phyloP scores from a whole-genome alignment of 2,113 vertebrate species.

The Rhabdornis inornatus region DNA sequence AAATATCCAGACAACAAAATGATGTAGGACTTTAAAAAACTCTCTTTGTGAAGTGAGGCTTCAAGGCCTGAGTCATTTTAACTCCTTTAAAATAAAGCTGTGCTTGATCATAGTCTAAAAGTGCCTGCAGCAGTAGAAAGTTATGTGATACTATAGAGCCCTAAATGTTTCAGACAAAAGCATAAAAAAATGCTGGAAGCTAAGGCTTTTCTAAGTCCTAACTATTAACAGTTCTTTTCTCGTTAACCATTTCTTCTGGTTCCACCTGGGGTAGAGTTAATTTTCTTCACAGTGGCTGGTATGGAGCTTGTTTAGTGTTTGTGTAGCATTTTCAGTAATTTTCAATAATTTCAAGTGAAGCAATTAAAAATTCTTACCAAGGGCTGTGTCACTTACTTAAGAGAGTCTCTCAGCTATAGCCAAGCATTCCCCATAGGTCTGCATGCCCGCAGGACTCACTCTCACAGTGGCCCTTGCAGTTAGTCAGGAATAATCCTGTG shows the following conservation, averaged over 20 bases:
- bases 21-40: background rate
- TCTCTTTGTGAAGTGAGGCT: background rate
- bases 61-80: background rate
- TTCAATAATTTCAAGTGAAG: background rate
- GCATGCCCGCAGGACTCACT: accelerated
- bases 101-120: background rate
- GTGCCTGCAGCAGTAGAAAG: background rate
- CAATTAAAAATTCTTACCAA: background rate
- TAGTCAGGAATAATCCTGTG: background rate
- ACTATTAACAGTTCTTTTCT: background rate
- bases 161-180: background rate
- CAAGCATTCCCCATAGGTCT: accelerated
- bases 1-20: background rate
- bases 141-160: background rate
- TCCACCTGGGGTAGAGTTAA: background rate
- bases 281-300: background rate
- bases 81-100: background rate
- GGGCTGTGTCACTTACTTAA: background rate
- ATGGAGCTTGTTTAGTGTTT: background rate
- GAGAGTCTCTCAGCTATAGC: background rate
- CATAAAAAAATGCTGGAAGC: background rate
- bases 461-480: background rate
- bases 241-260: background rate
- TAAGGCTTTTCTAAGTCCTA: background rate
- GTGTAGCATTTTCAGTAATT: background rate